Conservation (phyloP, 2,888 invertebrate genomes). For the Zhuqinia jingwanae region DNA sequence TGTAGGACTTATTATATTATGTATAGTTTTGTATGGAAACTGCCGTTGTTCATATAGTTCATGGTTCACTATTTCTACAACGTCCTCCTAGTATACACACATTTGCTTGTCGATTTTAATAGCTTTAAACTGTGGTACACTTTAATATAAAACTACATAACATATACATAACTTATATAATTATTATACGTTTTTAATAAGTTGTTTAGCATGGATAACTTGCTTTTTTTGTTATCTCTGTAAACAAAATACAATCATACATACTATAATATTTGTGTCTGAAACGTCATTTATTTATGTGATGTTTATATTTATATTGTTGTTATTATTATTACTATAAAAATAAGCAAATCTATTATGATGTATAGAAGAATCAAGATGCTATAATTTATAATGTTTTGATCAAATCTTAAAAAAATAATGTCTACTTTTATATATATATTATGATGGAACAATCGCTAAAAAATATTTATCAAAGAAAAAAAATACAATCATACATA, state of each 20-base stretch:
- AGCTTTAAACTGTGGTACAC: constrained; percentile 60
- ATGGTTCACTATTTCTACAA: constrained; percentile 20
- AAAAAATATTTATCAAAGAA: constrained; percentile 29
- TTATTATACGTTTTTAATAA: background rate
- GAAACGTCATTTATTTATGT: constrained; percentile 37
- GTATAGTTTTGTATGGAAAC: constrained; percentile 40
- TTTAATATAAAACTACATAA: background rate
- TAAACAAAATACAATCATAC: background rate
- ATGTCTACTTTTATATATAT: constrained; percentile 40
- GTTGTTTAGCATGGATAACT: background rate
- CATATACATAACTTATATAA: background rate
- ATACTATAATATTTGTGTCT: constrained; percentile 36
- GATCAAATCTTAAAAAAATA: constrained; percentile 9
- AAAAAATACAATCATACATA: constrained; percentile 50
- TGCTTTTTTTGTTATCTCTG: background rate
- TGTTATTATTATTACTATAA: no score
- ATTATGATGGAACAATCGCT: constrained; percentile 38
- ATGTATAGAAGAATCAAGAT: no score
- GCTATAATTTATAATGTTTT: constrained; percentile 32
- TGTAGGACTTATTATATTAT: background rate
- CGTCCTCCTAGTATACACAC: constrained; percentile 46
- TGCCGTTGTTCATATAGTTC: constrained; percentile 27
- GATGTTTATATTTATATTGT: constrained; percentile 55
- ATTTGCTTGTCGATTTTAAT: constrained; percentile 65
- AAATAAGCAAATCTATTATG: no score